Conservation (phyloP, 2,113 vertebrate genomes). For the Lanius ludovicianus region DNA sequence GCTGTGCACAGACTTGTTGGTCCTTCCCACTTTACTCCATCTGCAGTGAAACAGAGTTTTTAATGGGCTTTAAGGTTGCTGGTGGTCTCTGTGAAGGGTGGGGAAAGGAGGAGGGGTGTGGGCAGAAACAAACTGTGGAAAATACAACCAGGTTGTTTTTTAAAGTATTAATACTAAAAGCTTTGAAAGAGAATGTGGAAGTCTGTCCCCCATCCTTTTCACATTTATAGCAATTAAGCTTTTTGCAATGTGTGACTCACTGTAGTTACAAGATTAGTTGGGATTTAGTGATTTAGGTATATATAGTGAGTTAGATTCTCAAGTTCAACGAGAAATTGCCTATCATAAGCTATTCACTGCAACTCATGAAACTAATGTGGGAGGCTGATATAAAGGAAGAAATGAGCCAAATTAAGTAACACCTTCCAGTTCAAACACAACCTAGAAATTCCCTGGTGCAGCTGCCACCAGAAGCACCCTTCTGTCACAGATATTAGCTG, state of each 20-base stretch:
- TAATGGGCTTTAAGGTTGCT: neutral
- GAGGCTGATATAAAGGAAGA: neutral
- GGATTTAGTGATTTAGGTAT: neutral
- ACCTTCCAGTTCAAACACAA: neutral
- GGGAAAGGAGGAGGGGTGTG: neutral
- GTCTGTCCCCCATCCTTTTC: neutral
- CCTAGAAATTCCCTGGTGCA: neutral
- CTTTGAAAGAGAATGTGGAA: neutral
- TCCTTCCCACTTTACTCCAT: neutral
- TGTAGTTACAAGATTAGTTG: neutral
- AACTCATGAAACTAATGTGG: neutral
- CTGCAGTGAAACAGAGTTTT: neutral
- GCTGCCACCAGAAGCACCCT: neutral
- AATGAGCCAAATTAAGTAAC: neutral
- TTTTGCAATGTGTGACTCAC: neutral
- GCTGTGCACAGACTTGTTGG: neutral
- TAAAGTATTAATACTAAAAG: neutral
- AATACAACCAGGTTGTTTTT: neutral
- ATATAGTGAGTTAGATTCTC: constrained; percentile 3
- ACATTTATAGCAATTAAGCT: neutral
- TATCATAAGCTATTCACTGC: neutral
- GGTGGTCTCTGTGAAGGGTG: neutral
- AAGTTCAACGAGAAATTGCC: neutral
- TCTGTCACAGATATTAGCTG: neutral
- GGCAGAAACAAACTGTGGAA: neutral